Evolutionary conservation across 2,113 vertebrate species (phyloP).

Genomic region (Crotalus horridus): DNA sequence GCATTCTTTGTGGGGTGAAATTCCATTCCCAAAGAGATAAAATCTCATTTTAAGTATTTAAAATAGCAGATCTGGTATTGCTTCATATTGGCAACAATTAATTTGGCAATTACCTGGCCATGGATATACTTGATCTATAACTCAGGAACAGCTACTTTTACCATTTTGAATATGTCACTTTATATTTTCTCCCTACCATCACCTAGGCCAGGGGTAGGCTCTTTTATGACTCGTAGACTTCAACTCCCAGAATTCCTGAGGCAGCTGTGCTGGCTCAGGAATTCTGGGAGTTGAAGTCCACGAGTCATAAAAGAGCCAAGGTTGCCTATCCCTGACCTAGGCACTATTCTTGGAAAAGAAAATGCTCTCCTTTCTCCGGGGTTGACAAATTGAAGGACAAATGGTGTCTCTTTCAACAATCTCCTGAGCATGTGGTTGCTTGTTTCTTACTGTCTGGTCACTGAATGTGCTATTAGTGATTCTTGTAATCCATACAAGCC

Average conservation of each 20-base stretch:
- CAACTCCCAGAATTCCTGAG: too few species aligned
- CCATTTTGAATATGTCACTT: background rate
- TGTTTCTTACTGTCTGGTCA: background rate
- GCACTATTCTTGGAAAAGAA: background rate
- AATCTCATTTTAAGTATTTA: background rate
- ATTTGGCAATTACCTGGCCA: background rate
- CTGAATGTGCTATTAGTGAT: background rate
- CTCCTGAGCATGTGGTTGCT: background rate
- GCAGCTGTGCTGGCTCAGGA: too few species aligned
- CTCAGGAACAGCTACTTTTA: background rate
- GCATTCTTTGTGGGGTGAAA: background rate
- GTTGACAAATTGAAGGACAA: background rate
- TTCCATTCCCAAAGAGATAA: background rate
- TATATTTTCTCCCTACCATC: background rate
- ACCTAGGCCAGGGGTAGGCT: background rate
- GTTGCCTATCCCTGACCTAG: background rate
- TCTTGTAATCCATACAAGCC: constrained; percentile 4
- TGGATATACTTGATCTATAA: background rate
- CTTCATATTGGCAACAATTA: background rate
- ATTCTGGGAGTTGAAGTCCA: too few species aligned
- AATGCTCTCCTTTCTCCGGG: background rate
- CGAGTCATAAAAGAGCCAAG: too few species aligned
- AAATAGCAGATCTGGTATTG: background rate
- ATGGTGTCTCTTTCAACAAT: background rate
- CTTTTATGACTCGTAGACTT: too few species aligned